Conservation (phyloP, 2,888 invertebrate species). For the Cheilosia vernalis region DNA sequence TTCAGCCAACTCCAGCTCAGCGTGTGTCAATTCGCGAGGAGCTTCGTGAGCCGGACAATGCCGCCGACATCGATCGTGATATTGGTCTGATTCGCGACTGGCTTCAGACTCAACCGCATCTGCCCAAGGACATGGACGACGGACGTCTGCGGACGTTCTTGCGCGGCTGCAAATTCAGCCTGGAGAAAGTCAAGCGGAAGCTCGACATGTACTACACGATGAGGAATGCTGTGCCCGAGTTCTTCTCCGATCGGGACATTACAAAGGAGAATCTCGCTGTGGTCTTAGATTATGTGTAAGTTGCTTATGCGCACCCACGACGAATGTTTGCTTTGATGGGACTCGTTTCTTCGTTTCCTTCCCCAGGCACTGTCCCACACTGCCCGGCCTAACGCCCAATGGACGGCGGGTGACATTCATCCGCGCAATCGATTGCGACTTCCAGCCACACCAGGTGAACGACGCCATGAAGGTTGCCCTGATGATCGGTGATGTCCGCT, state of each 20-base stretch:
- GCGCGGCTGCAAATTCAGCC: slow-evolving; percentile 92
- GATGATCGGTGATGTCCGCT: slow-evolving; percentile 93
- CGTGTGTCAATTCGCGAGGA: slow-evolving; percentile 88
- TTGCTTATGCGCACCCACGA: slow-evolving; percentile 62
- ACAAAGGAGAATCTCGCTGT: slow-evolving; percentile 89
- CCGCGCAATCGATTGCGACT: slow-evolving; percentile 88
- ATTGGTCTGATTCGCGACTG: slow-evolving; percentile 87
- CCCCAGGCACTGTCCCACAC: slow-evolving; percentile 89
- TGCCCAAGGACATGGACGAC: slow-evolving; percentile 89
- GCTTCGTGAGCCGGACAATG: slow-evolving; percentile 86
- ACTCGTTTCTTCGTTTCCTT: background rate
- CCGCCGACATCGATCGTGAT: slow-evolving; percentile 86
- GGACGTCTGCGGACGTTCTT: slow-evolving; percentile 91
- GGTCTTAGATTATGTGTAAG: slow-evolving; percentile 89
- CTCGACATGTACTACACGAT: slow-evolving; percentile 95
- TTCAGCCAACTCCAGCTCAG: slow-evolving; percentile 88
- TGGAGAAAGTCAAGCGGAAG: slow-evolving; percentile 93
- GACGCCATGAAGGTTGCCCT: slow-evolving; percentile 92
- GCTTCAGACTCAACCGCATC: slow-evolving; percentile 87
- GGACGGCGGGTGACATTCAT: slow-evolving; percentile 91
- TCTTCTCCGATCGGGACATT: slow-evolving; percentile 91
- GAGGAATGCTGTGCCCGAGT: slow-evolving; percentile 92
- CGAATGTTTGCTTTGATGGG: background rate
- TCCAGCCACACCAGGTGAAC: slow-evolving; percentile 88
- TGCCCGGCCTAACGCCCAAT: slow-evolving; percentile 92